Percentiles rank a stretch among this genome's conserved stretches.
phyloP scores from a whole-genome alignment of 2,797 vertebrate species.

The Chaetophractus vellerosus region DNA sequence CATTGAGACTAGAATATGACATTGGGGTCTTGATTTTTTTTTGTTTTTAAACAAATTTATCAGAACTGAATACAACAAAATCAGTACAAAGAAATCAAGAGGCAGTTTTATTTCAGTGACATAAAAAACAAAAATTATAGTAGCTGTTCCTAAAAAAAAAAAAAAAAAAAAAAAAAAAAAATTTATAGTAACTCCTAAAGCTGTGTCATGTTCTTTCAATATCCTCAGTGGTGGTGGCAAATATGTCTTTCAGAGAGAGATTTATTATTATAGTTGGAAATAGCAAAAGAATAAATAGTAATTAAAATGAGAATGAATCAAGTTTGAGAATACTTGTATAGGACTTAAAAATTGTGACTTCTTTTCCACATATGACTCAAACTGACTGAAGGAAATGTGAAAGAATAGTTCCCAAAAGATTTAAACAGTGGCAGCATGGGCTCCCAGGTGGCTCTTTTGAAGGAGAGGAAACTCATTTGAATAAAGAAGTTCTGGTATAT shows the following conservation, averaged over 20 bases:
- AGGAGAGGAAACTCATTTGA: background rate
- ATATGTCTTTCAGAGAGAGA: constrained; percentile 31
- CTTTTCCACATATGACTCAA: background rate
- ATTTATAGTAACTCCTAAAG: background rate
- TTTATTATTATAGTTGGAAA: constrained; percentile 51
- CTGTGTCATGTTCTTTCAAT: constrained; percentile 41
- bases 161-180: constrained; percentile 38
- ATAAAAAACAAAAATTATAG: background rate
- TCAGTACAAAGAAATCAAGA: background rate
- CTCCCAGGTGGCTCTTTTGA: background rate
- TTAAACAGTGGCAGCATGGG: background rate
- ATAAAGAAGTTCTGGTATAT: constrained; percentile 59
- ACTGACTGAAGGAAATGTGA: constrained; percentile 54
- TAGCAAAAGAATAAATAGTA: background rate
- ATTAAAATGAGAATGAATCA: constrained; percentile 63
- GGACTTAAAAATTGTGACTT: constrained; percentile 64
- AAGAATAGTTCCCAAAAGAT: constrained; percentile 35
- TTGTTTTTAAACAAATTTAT: constrained; percentile 46
- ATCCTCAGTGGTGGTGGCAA: background rate
- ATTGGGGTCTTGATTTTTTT: constrained; percentile 21
- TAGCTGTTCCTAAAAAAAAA: constrained; percentile 19
- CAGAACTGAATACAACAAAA: background rate
- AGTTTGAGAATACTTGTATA: constrained; percentile 20
- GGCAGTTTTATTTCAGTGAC: background rate
- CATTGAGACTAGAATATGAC: constrained; percentile 10